Evolutionary conservation across 2,888 invertebrate genomes (phyloP).

Genomic region (Pollenia amentaria): DNA sequence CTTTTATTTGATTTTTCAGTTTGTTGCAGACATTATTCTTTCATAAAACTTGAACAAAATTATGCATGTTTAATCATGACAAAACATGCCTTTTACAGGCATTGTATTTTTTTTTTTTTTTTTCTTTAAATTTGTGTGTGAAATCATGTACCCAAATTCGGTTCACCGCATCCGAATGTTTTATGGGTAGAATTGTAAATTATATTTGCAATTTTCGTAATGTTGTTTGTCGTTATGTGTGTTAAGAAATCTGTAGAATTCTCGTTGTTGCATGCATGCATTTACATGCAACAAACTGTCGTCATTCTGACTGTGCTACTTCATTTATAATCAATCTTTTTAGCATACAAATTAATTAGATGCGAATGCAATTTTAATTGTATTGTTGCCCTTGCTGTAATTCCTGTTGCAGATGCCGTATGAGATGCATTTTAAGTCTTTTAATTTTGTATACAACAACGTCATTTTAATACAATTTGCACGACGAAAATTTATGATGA

Average conservation of each 20-base stretch:
- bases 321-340: constrained; percentile 77
- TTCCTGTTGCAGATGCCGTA: constrained; percentile 34
- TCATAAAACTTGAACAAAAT: constrained; percentile 64
- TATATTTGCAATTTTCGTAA: constrained; percentile 62
- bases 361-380: constrained; percentile 84
- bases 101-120: constrained; percentile 29
- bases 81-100: constrained; percentile 72
- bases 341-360: constrained; percentile 84
- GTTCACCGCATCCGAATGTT: constrained; percentile 60
- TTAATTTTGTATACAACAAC: constrained; percentile 39
- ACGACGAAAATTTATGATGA: constrained; percentile 64
- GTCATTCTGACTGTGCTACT: constrained; percentile 64
- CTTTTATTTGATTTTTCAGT: constrained; percentile 21
- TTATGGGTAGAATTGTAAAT: constrained; percentile 65
- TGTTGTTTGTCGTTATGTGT: constrained; percentile 16
- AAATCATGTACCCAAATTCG: constrained; percentile 61
- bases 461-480: constrained; percentile 56
- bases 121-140: not conserved
- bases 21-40: constrained; percentile 66
- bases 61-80: constrained; percentile 70
- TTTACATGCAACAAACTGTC: constrained; percentile 66
- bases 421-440: constrained; percentile 61
- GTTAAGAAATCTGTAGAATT: constrained; percentile 54
- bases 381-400: constrained; percentile 72
- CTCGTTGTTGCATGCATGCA: constrained; percentile 6